phyloP scores from a whole-genome alignment of 2,888 invertebrate species.

The Automeris io region DNA sequence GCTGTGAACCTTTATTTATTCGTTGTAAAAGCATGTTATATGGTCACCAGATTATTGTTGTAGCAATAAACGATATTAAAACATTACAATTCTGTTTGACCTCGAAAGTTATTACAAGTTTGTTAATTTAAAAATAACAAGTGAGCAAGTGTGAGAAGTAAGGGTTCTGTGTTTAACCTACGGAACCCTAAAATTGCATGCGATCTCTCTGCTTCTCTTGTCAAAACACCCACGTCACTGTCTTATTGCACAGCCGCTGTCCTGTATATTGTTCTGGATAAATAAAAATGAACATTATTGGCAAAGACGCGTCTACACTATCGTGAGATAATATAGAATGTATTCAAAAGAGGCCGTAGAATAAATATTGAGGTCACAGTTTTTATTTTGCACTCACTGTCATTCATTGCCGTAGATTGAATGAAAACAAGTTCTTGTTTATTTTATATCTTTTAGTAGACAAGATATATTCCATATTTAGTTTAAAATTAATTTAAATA shows the following conservation, averaged over 20 bases:
- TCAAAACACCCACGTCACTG: slow-evolving; percentile 11
- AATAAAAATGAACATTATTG: background rate
- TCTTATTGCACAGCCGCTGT: slow-evolving; percentile 17
- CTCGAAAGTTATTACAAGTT: no score
- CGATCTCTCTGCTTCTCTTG: slow-evolving; percentile 11
- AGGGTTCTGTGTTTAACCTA: slow-evolving; percentile 13
- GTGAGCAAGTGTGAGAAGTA: slow-evolving; percentile 4
- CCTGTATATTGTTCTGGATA: background rate
- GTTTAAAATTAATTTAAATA: no score
- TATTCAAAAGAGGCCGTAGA: background rate
- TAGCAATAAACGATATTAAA: no score
- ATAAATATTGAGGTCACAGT: background rate
- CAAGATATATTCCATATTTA: no score
- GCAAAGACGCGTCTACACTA: background rate
- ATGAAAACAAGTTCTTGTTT: no score
- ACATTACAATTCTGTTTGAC: no score
- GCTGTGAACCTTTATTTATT: slow-evolving; percentile 1
- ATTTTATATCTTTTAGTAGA: no score
- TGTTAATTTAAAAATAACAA: background rate
- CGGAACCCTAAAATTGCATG: slow-evolving; percentile 29
- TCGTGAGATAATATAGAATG: background rate
- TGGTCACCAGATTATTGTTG: background rate
- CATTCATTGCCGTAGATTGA: no score
- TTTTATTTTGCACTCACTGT: background rate
- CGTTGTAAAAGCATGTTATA: background rate